Evolutionary conservation across 2,888 invertebrate genomes (phyloP), one percentile per base, ranked within the genome.

Genomic region (Lithosia quadra): DNA sequence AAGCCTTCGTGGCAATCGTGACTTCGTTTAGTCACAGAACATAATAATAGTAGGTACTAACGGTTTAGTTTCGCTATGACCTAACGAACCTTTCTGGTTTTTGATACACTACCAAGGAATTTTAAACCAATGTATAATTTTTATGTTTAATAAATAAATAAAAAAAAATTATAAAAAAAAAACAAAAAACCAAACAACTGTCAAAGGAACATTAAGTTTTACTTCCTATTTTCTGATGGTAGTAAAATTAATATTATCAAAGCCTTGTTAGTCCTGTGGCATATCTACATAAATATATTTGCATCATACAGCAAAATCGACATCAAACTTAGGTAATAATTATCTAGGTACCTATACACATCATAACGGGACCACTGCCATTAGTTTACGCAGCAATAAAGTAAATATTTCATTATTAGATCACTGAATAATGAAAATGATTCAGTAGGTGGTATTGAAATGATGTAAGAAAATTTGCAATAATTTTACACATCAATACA

Each of bases 391-490:
- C 56, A 22, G 15, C 56, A 56, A 56, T 56, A 13, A 22, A 24
- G 5, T 11, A 55, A 22, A 49, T 68, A 65, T 66, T 67, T 56
- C 33, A 68, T 71, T 71, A 74, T 59, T 69, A 72, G 69, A 76
- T 72, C 71, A 70, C 65, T 77, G 73, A 74, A 76, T 75, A 76
- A 72, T 74, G 70, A 61, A 73, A 71, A 74, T 70, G 65, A 72
- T 69, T 69, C 60, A 33, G 61, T 74, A 77, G 69, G 77, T 68
- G 58, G 71, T 73, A 78, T 77, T 76, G 65, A 71, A 84, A 82
- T 82, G 75, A 83, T 76, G 81, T 76, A 84, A 81, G 75, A 82
- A 81, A 84, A 80, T 83, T 82, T 86, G 86, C 86, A 90, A 83
- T 80, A 81, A 83, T 84, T 84, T 84, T 81, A 71, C 86, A 88